Base-by-base conservation (phyloP, 1,140 invertebrate species). In the Cherax quadricarinatus region DNA sequence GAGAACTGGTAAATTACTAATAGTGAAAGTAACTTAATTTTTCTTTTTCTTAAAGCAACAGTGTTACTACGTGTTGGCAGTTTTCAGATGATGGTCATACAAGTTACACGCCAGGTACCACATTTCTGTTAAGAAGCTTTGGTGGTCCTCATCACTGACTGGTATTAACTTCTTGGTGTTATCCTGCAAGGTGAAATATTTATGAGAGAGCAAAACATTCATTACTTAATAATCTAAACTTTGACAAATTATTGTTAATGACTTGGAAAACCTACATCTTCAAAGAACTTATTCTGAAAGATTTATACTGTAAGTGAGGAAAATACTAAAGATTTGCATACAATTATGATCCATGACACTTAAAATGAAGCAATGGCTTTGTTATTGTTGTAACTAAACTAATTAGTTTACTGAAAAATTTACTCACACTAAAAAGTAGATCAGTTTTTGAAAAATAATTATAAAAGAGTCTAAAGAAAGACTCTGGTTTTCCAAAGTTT, bases 401-500 rank as follows among this genome's bases (percentile, higher is more conserved):
- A 57, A 57, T 57, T 10, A 3, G 53, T 10, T 10, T 5, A 21
- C 66, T 18, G 1, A 18, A 75, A 5, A 30, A 7, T 30, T 62
- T 1, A 85, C 89, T 86, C 81, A 91, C 89, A 53, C 51, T 91
- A 24, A 91, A 91, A 41, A 91, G 83, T 16, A 91, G 83, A 62
- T 91, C 75, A 9, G 53, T 24, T 24, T 78, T 48, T 1, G 89
- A 91, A 83, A 80, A 91, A 60, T 91, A 91, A 21, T 85, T 62
- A 66, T 80, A 86, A 49, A 91, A 91, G 18, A 91, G 83, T n/a
- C 75, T 91, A 51, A 86, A 91, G 82, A 86, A 91, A 6, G 89
- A 91, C n/a, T 85, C 70, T 21, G 83, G n/a, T 14, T 80, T 80
- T 18, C 89, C 89, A 80, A 91, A 91, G 9, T 62, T 41, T 18